Conservation (phyloP, 2,797 vertebrate species). For the Scleropages formosus region DNA sequence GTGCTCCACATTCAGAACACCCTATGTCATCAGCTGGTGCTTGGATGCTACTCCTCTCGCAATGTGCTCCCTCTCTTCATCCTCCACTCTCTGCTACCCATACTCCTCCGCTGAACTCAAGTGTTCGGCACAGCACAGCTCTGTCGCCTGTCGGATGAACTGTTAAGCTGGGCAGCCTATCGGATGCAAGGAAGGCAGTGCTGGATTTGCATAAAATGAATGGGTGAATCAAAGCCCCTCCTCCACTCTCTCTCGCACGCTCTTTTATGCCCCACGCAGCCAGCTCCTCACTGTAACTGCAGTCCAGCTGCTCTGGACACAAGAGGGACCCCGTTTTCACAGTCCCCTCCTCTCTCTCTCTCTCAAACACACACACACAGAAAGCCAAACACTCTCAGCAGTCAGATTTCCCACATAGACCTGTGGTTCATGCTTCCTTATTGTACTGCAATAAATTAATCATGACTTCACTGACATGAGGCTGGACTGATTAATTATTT, state of each 20-base stretch:
- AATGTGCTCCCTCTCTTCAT: constrained; percentile 40
- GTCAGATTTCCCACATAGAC: constrained; percentile 17
- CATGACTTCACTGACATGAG: constrained; percentile 38
- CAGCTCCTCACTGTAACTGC: constrained; percentile 33
- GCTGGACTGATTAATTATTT: constrained; percentile 39
- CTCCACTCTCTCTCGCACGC: constrained; percentile 27
- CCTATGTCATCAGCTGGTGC: not conserved
- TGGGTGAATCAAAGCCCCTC: constrained; percentile 47
- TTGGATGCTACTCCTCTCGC: not conserved
- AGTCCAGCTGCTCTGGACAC: constrained; percentile 39
- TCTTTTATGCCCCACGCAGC: not conserved
- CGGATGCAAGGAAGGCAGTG: constrained; percentile 53
- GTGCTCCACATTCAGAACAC: constrained; percentile 25
- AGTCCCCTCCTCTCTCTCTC: not conserved
- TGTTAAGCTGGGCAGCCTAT: constrained; percentile 64
- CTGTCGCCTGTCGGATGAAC: constrained; percentile 58
- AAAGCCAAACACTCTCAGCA: not conserved
- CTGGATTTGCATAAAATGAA: constrained; percentile 71
- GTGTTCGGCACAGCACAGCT: constrained; percentile 52
- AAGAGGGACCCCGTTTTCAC: constrained; percentile 31
- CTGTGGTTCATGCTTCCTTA: constrained; percentile 22
- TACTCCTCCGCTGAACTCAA: constrained; percentile 42
- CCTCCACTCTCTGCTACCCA: constrained; percentile 16
- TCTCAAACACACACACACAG: not conserved
- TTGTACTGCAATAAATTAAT: constrained; percentile 41